A percentile compares a stretch with the other conserved stretches of the same genome.
Conservation (phyloP, 2,113 vertebrate species). For the Ochotona princeps region DNA sequence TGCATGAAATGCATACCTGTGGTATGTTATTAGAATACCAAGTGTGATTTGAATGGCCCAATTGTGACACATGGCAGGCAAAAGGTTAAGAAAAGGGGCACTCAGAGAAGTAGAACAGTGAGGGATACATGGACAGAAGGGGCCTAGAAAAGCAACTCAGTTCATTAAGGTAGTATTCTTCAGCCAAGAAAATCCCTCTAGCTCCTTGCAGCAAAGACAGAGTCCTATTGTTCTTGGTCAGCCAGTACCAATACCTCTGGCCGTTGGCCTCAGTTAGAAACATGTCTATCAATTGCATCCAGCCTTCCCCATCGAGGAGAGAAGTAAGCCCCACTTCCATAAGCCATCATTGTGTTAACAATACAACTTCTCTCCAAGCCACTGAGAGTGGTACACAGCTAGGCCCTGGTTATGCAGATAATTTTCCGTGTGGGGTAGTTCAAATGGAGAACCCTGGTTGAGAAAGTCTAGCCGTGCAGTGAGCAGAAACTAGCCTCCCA, state of each 20-base stretch:
- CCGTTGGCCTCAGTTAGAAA: not conserved
- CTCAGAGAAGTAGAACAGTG: not conserved
- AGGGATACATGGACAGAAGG: not conserved
- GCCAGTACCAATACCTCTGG: not conserved
- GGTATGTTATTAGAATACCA: not conserved
- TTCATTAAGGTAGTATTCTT: not conserved
- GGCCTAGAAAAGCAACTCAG: not conserved
- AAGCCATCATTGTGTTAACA: not conserved
- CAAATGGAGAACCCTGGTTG: not conserved
- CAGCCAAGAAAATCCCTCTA: not conserved
- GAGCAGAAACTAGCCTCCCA: not conserved
- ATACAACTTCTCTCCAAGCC: not conserved
- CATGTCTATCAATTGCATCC: not conserved
- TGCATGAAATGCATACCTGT: not conserved
- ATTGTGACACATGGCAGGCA: not conserved
- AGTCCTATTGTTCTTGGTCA: not conserved
- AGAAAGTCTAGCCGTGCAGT: not conserved
- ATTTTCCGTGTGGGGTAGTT: not conserved
- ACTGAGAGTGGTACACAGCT: not conserved
- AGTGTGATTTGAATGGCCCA: not conserved
- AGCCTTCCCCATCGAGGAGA: not conserved
- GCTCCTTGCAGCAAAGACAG: conserved; percentile 21
- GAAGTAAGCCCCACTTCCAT: not conserved
- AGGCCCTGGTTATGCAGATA: not conserved
- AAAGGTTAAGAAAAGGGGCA: not conserved